Conservation (phyloP, 1,140 invertebrate species). For the Ylistrum balloti region DNA sequence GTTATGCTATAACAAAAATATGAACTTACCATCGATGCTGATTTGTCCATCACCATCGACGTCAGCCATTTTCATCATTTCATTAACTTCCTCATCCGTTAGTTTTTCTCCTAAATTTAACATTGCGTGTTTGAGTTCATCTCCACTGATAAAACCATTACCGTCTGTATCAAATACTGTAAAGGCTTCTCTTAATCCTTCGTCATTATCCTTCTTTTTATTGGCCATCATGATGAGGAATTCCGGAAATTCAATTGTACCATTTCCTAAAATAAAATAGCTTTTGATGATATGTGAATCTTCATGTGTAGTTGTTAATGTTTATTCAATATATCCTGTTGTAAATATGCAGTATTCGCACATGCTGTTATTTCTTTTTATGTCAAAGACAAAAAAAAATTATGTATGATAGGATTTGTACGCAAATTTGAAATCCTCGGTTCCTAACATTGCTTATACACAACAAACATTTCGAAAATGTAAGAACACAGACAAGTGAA, state of each 20-base stretch:
- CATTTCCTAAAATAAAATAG: constrained; percentile 89
- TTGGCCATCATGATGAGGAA: constrained; percentile 96
- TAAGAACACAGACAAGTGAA: no score
- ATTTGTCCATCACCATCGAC: background rate
- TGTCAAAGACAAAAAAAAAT: no score
- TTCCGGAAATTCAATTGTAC: constrained; percentile 99
- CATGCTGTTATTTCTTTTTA: no score
- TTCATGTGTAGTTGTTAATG: no score
- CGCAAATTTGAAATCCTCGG: no score
- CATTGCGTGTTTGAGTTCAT: background rate
- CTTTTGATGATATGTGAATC: no score
- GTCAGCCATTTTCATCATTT: background rate
- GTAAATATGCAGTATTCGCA: no score
- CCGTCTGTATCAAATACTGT: background rate
- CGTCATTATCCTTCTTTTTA: constrained; percentile 99
- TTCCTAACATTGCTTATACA: no score
- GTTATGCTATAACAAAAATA: no score
- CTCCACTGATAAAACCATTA: background rate
- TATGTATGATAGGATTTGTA: no score
- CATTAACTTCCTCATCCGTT: background rate
- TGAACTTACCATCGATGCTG: background rate
- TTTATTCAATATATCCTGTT: no score
- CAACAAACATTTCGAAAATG: no score
- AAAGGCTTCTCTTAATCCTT: constrained; percentile 88
- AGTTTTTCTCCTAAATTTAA: background rate